A percentile compares a stretch with the other conserved stretches of the same genome.
Evolutionary conservation across 2,797 vertebrate genomes (phyloP).

Genomic region (Zenarchopterus dispar): DNA sequence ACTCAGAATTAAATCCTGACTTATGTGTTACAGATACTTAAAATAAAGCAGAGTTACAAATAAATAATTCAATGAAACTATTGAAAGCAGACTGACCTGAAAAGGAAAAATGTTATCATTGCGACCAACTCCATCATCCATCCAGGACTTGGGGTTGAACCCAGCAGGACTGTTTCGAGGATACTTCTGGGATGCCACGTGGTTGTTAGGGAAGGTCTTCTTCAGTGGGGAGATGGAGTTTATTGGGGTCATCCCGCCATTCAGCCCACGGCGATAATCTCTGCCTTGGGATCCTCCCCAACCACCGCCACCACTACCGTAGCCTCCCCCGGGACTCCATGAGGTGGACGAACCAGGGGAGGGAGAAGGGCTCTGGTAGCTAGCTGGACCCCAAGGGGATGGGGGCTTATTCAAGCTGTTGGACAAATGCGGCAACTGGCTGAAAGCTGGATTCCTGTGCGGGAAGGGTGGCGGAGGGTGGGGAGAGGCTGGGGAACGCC

Average conservation of each 20-base stretch:
- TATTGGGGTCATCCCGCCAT: conserved; percentile 95
- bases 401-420: conserved; percentile 98
- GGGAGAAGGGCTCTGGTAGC: conserved; percentile 97
- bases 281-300: conserved; percentile 98
- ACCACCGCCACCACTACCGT: conserved; percentile 86
- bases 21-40: not conserved
- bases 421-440: conserved; percentile 97
- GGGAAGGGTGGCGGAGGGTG: conserved; percentile 88
- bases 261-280: conserved; percentile 95
- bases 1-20: not conserved
- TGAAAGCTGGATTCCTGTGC: conserved; percentile 93
- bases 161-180: conserved; percentile 91
- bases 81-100: conserved; percentile 86
- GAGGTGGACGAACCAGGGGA: conserved; percentile 92
- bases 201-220: conserved; percentile 99
- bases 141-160: conserved; percentile 98
- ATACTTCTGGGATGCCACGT: conserved; percentile 97
- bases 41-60: not conserved
- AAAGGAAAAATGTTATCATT: conserved; percentile 99
- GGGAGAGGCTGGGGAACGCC: conserved; percentile 96
- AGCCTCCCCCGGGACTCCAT: conserved; percentile 96
- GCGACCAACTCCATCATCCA: conserved; percentile 94
- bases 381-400: conserved; percentile 93
- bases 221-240: conserved; percentile 99
- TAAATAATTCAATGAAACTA: conserved; percentile 5